Evolutionary conservation across 2,113 vertebrate genomes (phyloP), one percentile per base, ranked within the genome.

Genomic region (Eudyptes chrysolophus): DNA sequence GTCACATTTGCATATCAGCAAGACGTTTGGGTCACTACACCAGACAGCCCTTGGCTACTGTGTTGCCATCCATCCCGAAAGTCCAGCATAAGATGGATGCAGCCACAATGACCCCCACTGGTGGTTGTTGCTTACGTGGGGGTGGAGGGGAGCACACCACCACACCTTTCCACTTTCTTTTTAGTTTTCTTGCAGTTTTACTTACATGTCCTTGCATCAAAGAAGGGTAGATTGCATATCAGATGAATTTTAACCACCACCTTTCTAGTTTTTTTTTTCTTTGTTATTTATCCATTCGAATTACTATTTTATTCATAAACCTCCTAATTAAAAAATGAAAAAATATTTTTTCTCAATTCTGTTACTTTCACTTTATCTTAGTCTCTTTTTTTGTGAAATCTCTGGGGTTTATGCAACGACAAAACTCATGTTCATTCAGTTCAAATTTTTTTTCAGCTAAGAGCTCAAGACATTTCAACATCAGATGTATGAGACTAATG

Each of bases 331-430:
- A 87, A 42, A 42, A 42, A 42, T 42, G 42, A 42, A 42, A 42
- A 42, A 42, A 6, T 15, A 42, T 77, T 92, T 76, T 78, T 65
- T 10, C 36, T 52, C 2, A 60, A 10, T 71, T 90, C 13, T 70
- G 11, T 49, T 30, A 17, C 40, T 86, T 92, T 85, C 14, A 16
- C 7, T 46, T 75, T 8, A 42, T 13, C 7, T 8, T 57, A 52
- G 4, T 2, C 19, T 25, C 9, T 29, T 54, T 69, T 7, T 25
- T 17, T 3, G 1, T 25, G 4, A 87, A 48, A 51, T 64, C 5
- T 15, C 8, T 51, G 6, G 0, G 2, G 22, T 0, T 75, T 84
- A 60, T 87, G 6, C 14, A 80, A 80, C 5, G 6, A 74, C 13
- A 92, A 78, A 49, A 46, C 29, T 34, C 54, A n/a, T 27, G 4